phyloP scores from a whole-genome alignment of 2,888 invertebrate genomes.

The Philereme transversata region DNA sequence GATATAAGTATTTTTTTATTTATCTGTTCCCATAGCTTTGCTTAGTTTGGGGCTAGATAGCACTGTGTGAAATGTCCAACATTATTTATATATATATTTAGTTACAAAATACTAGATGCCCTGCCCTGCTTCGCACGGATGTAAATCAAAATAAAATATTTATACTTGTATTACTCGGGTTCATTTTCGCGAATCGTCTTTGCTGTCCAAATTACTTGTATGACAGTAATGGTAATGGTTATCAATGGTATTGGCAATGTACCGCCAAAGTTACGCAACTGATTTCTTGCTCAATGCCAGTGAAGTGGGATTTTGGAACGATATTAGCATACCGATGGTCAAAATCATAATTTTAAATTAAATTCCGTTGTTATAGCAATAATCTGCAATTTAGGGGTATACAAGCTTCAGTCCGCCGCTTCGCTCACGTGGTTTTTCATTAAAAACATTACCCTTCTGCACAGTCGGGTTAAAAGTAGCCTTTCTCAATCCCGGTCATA shows the following conservation, averaged over 20 bases:
- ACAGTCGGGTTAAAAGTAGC: no score
- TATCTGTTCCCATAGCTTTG: no score
- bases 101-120: no score
- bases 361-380: neutral
- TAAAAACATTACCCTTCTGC: no score
- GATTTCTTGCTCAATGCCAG: conserved; percentile 9
- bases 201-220: no score
- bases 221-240: neutral
- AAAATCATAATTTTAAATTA: neutral
- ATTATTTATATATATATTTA: no score
- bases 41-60: no score
- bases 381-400: neutral
- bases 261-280: conserved; percentile 18
- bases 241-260: conserved; percentile 5
- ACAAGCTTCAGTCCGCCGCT: neutral
- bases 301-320: conserved; percentile 1
- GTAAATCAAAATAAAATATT: neutral
- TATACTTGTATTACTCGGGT: neutral
- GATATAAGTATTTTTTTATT: no score
- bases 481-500: no score
- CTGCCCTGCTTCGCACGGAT: no score
- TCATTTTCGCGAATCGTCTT: neutral
- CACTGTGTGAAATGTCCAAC: no score
- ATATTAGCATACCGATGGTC: conserved; percentile 2
- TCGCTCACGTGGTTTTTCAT: neutral